phyloP scores from a whole-genome alignment of 2,113 vertebrate species.

The Hippopotamus amphibius region DNA sequence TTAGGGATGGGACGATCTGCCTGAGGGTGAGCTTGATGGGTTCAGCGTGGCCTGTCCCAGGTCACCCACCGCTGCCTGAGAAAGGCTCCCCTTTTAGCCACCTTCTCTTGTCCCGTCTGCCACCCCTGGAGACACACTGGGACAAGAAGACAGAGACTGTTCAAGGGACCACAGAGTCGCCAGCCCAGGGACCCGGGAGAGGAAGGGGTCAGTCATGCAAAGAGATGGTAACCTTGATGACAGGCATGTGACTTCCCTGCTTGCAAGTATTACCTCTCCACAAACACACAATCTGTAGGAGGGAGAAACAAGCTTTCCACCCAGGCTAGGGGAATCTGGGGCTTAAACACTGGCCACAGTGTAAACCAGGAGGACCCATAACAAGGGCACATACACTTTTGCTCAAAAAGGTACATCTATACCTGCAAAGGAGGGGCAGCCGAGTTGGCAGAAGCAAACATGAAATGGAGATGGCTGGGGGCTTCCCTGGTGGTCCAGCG shows the following conservation, averaged over 20 bases:
- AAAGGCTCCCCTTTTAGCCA: not conserved
- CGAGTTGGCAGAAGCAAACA: not conserved
- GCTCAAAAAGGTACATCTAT: not conserved
- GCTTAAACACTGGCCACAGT: not conserved
- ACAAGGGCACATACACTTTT: not conserved
- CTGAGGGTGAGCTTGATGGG: not conserved
- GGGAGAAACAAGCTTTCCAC: not conserved
- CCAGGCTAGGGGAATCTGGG: not conserved
- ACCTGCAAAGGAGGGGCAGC: not conserved
- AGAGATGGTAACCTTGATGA: not conserved
- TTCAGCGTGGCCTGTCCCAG: not conserved
- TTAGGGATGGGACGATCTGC: not conserved
- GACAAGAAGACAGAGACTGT: not conserved
- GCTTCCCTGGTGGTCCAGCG: too few species aligned
- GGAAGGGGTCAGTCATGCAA: not conserved
- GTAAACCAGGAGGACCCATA: not conserved
- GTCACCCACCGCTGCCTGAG: fast-evolving
- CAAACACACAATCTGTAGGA: not conserved
- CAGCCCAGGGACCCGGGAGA: not conserved
- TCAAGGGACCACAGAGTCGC: not conserved
- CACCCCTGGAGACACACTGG: not conserved
- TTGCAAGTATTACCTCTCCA: not conserved
- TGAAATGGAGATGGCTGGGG: too few species aligned
- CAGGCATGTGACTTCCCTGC: not conserved
- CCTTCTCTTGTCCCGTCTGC: fast-evolving